Percentiles rank a stretch among this genome's conserved stretches.
Conservation (phyloP, 2,888 invertebrate species). For the Acrobasis consociella region DNA sequence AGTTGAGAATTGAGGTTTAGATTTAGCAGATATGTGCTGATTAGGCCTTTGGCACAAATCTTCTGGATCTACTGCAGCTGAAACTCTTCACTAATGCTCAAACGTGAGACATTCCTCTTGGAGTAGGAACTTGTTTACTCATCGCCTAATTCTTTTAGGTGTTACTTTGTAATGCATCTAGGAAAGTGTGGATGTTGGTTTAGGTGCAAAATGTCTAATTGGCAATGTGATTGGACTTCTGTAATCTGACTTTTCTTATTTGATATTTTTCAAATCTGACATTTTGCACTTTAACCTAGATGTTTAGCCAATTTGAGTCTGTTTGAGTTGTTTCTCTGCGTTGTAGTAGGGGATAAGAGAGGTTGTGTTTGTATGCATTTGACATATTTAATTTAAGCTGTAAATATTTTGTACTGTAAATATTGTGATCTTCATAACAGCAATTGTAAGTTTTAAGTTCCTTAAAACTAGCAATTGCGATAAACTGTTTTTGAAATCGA, state of each 20-base stretch:
- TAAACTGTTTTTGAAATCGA: slow-evolving; percentile 37
- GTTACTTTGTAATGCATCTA: slow-evolving; percentile 15
- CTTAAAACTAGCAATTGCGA: slow-evolving; percentile 48
- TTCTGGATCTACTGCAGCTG: not conserved
- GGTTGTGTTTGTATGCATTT: slow-evolving; percentile 29
- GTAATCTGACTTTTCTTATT: not conserved
- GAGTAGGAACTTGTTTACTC: slow-evolving; percentile 44
- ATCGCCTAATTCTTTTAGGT: slow-evolving; percentile 43
- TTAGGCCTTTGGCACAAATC: slow-evolving; percentile 39
- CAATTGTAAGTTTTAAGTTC: slow-evolving; percentile 74
- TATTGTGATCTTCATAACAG: slow-evolving; percentile 51
- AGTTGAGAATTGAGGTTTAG: slow-evolving; percentile 3
- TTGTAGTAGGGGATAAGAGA: slow-evolving; percentile 64
- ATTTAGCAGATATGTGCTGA: slow-evolving; percentile 33
- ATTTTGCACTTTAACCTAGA: not conserved
- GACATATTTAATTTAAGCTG: slow-evolving; percentile 63
- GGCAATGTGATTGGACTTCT: not conserved
- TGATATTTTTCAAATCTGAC: not conserved
- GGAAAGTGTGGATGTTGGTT: slow-evolving; percentile 39
- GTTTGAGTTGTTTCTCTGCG: slow-evolving; percentile 57
- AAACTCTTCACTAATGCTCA: slow-evolving; percentile 49
- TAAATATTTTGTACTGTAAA: slow-evolving; percentile 72
- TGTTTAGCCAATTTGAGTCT: slow-evolving; percentile 44
- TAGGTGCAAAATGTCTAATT: not conserved
- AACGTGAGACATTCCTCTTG: slow-evolving; percentile 56